Conservation (phyloP, 2,113 vertebrate species). For the Elgaria multicarinata region DNA sequence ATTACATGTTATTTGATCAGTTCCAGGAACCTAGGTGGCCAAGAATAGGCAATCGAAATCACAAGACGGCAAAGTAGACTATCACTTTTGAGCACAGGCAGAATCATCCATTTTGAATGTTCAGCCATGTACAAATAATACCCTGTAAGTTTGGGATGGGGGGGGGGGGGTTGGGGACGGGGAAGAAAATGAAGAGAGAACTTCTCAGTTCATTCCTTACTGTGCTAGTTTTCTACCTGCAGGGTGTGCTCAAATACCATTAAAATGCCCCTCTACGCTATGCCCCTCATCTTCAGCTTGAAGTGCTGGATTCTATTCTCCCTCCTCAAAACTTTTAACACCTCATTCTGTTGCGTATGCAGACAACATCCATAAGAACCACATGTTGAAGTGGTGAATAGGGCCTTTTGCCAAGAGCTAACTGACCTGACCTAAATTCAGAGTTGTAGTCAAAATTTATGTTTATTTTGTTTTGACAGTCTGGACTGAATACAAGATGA, state of each 20-base stretch:
- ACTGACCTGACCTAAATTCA: neutral
- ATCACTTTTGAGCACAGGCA: neutral
- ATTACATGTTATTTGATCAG: neutral
- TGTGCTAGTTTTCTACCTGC: neutral
- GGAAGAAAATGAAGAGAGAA: no score
- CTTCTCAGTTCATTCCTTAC: neutral
- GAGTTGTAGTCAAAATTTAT: neutral
- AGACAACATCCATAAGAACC: neutral
- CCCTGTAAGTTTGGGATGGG: neutral
- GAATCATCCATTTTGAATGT: neutral
- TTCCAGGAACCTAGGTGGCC: neutral
- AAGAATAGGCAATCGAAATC: neutral
- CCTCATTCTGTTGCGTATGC: neutral
- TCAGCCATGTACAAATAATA: neutral
- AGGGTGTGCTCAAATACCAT: neutral
- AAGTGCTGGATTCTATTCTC: neutral
- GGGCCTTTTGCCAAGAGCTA: neutral
- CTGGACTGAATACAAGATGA: neutral
- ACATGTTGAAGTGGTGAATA: neutral
- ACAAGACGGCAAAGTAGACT: neutral
- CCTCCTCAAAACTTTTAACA: neutral
- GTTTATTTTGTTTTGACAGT: neutral
- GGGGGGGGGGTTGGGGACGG: no score
- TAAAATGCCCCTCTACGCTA: neutral
- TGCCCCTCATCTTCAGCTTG: neutral